Percentiles rank a stretch among this genome's conserved stretches.
phyloP scores from a whole-genome alignment of 37 sponge, comb jelly and placozoan species.

The Cladorhizidae sp. region DNA sequence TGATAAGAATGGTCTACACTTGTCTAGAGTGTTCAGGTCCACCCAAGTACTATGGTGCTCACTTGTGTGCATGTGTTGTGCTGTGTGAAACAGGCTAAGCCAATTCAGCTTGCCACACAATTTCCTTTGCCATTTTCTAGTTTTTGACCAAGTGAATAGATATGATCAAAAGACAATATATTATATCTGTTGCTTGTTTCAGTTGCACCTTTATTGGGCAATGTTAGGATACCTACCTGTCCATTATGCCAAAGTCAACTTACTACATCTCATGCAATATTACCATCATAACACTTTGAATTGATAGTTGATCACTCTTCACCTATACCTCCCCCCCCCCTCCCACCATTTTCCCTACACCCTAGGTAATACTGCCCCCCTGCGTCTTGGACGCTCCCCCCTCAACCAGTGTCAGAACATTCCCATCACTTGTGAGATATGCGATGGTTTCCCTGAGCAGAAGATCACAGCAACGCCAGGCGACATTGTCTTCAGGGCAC shows the following conservation, averaged over 20 bases:
- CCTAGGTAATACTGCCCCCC: slow-evolving; percentile 15
- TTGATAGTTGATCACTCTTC: too few relatives aligned
- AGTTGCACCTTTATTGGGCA: background rate
- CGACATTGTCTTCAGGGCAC: slow-evolving; percentile 28
- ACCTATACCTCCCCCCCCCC: background rate
- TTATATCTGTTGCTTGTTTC: background rate
- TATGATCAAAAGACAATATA: too few relatives aligned
- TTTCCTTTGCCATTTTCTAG: too few relatives aligned
- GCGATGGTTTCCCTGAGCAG: background rate
- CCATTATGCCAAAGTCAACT: background rate
- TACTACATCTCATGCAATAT: too few relatives aligned
- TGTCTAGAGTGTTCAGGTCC: too few relatives aligned
- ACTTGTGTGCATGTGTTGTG: too few relatives aligned
- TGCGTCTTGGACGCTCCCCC: slow-evolving; percentile 22
- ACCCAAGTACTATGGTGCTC: too few relatives aligned
- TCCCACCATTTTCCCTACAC: background rate
- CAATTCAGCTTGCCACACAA: too few relatives aligned
- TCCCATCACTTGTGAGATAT: background rate
- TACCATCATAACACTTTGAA: too few relatives aligned
- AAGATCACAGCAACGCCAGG: background rate
- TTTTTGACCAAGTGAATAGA: too few relatives aligned
- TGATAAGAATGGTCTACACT: too few relatives aligned
- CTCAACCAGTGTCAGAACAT: background rate
- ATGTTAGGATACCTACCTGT: background rate
- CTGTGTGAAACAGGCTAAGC: too few relatives aligned